Conservation (phyloP, 2,888 invertebrate genomes). For the Sesamia inferens region DNA sequence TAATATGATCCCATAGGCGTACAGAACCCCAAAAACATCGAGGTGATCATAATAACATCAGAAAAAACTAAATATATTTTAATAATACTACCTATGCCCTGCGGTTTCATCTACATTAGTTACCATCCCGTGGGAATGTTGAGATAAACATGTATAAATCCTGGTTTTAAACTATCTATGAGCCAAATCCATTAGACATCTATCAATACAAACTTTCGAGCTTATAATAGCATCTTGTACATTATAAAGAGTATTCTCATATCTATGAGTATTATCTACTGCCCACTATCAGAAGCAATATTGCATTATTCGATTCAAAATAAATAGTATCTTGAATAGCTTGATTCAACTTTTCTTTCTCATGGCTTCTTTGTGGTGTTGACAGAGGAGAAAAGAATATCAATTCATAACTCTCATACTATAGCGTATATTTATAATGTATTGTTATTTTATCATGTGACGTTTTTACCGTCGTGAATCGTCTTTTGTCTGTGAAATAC, state of each 20-base stretch:
- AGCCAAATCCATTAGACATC: too few species aligned
- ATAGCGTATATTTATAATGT: not conserved
- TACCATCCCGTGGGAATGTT: too few species aligned
- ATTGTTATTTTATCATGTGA: constrained; percentile 37
- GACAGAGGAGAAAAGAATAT: constrained; percentile 38
- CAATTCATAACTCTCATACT: constrained; percentile 44
- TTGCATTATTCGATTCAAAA: constrained; percentile 3
- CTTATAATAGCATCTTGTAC: not conserved
- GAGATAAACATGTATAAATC: too few species aligned
- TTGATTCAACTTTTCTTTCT: constrained; percentile 39
- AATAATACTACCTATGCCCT: too few species aligned
- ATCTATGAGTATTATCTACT: not conserved
- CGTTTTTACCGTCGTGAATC: constrained; percentile 27
- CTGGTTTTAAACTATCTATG: too few species aligned
- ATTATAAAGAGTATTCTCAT: not conserved
- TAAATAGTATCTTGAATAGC: constrained; percentile 44
- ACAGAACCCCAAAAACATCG: not conserved
- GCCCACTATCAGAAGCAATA: constrained; percentile 9
- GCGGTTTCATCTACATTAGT: too few species aligned
- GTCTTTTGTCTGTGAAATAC: not conserved
- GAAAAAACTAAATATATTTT: not conserved
- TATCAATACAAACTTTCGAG: too few species aligned
- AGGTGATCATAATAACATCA: not conserved
- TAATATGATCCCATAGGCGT: not conserved
- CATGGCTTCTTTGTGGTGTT: constrained; percentile 44